These are phyloP conservation scores for Diglossa cyanea DNA, from an alignment of 2,797 vertebrate genomes.

Conservation along the genomic window DNA sequence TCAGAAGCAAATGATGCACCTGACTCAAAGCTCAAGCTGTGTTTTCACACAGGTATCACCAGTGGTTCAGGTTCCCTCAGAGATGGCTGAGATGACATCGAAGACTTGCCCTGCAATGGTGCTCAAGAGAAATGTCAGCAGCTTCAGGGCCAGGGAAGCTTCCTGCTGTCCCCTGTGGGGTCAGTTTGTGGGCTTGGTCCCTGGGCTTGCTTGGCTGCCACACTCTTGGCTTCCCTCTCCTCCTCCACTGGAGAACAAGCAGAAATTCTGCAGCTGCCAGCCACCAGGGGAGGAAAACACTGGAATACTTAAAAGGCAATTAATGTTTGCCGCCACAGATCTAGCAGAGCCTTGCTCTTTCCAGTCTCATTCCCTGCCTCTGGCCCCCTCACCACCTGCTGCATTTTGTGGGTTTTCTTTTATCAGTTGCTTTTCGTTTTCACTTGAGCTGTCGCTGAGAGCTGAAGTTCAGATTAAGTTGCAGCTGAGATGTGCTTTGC, in stretches of 20 bases:
- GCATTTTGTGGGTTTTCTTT: background rate
- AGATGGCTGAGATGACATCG: background rate
- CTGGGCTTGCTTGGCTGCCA: background rate
- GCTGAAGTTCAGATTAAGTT: conserved; percentile 37
- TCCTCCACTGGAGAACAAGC: background rate
- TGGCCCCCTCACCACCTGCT: background rate
- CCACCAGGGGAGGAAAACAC: background rate
- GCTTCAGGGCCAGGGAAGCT: background rate
- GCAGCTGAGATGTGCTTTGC: conserved; percentile 9
- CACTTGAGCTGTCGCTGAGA: background rate
- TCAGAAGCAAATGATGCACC: background rate
- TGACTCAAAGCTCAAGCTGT: background rate
- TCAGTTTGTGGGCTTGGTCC: background rate
- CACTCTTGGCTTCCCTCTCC: background rate
- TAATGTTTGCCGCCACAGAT: background rate
- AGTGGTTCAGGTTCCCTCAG: background rate
- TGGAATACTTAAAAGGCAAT: conserved; percentile 43
- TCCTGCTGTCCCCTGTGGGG: background rate
- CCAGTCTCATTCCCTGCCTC: background rate
- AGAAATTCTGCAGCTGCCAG: background rate
- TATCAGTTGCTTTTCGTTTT: conserved; percentile 34
- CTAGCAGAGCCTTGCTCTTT: background rate
- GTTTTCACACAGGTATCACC: background rate
- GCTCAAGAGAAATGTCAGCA: background rate
- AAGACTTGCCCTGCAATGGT: background rate